These are phyloP conservation scores for Hydraecia micacea DNA, from an alignment of 2,888 invertebrate genomes.

Conservation along the genomic window DNA sequence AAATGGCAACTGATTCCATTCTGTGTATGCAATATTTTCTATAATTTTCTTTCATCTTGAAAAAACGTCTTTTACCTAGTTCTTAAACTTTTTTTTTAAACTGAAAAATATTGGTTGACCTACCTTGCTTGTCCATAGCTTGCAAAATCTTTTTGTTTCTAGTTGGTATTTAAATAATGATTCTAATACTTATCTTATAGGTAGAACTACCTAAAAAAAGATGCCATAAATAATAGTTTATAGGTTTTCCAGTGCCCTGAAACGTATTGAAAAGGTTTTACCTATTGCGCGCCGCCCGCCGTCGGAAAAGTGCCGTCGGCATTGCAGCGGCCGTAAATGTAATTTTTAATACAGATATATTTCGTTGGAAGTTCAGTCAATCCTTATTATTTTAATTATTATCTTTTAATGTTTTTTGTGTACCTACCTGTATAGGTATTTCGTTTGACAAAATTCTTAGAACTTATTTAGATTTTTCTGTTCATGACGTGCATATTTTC, in stretches of 20 bases:
- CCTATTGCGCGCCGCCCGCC: neutral
- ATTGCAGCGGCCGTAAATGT: neutral
- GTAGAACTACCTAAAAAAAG: neutral
- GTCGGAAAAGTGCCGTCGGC: slow-evolving; percentile 14
- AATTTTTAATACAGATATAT: neutral
- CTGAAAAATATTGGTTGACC: neutral
- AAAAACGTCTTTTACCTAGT: neutral
- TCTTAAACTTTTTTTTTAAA: too few relatives aligned
- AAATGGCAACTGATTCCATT: neutral
- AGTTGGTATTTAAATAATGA: neutral
- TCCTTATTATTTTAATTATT: neutral
- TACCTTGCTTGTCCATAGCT: neutral
- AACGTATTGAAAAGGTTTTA: neutral
- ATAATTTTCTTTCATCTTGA: neutral
- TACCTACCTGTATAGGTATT: neutral
- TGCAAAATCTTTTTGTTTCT: neutral
- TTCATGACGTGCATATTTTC: neutral
- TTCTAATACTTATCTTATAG: neutral
- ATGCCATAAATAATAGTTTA: neutral
- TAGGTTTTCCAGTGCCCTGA: neutral
- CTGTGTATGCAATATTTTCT: neutral
- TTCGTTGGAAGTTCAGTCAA: neutral
- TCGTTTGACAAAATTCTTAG: neutral
- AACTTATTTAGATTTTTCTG: neutral
- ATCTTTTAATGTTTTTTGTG: neutral